Evolutionary conservation across 2,888 invertebrate species (phyloP), one percentile per base, ranked within the genome.

Genomic region (Griposia aprilina): DNA sequence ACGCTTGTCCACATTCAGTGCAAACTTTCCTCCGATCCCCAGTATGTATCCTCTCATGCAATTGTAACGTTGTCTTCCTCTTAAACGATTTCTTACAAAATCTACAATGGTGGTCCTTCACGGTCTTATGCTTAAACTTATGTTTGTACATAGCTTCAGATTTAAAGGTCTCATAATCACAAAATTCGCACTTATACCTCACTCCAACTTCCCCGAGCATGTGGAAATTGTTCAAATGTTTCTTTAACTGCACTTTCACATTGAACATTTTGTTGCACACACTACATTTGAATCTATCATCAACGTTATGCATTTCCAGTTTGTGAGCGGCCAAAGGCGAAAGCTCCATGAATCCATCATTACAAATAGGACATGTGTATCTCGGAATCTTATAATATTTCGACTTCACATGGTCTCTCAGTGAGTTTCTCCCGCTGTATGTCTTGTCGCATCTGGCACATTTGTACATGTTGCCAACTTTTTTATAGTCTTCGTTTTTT

Each of bases 11-110:
- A 70, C 96, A 96, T 0, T 92, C 91, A 1, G 81, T 85, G 79
- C 96, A 96, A 0, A 95, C 92, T 75, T 96, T 95, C 82, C 94
- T 88, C 60, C 93, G 90, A 52, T 96, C 96, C 0, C 94, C 96
- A 0, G 95, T 96, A 52, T 97, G 96, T 1, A 96, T 96, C 78
- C 93, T 88, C 83, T 96, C 96, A 20, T 96, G 97, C 0, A 94
- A 76, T 50, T 89, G 91, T 82, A 95, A 71, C 0, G 93, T 95
- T 0, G 94, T 89, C 80, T 92, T 95, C 84, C 96, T 93, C 41
- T 94, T 57, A 74, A 97, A 97, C 1, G 95, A 91, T 81, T 97
- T 97, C 78, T 90, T 92, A 84, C 97, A 97, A 73, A 93, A 96
- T 76, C 89, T 90, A 78, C 97, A 97, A 26, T 96, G 94, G 73